phyloP scores from a whole-genome alignment of 2,113 vertebrate genomes.

The Gymnobelideus leadbeateri region DNA sequence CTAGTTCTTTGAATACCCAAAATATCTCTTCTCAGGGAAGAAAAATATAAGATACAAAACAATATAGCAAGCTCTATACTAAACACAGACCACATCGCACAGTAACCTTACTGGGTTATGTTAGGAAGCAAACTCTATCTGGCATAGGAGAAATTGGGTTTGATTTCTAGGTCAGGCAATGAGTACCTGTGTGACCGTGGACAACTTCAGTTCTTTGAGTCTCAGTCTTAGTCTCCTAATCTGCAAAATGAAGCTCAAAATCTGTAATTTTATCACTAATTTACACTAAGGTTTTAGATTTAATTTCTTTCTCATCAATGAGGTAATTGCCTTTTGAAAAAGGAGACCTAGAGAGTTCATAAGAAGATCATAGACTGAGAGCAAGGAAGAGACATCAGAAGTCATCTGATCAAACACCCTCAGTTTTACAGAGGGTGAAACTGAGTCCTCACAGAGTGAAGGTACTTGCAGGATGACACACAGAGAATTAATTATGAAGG shows the following conservation, averaged over 20 bases:
- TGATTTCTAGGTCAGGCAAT: neutral
- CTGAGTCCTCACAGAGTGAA: neutral
- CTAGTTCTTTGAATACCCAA: neutral
- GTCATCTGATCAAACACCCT: neutral
- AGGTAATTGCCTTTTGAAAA: conserved; percentile 23
- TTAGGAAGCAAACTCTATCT: neutral
- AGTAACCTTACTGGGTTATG: neutral
- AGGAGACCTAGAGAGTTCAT: neutral
- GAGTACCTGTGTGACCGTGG: neutral
- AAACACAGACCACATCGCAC: neutral
- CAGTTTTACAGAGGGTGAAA: neutral
- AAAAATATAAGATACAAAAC: neutral
- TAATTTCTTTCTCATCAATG: conserved; percentile 23
- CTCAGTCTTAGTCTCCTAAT: neutral
- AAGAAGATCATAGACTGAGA: neutral
- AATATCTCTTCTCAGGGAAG: neutral
- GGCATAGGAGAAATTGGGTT: neutral
- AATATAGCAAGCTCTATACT: neutral
- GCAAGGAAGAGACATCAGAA: neutral
- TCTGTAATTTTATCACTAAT: neutral
- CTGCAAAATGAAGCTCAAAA: neutral
- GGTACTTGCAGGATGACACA: no score
- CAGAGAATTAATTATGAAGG: no score
- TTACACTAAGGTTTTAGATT: conserved; percentile 3
- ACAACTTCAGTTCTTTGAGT: neutral